phyloP scores from a whole-genome alignment of 2,888 invertebrate genomes.

The Mellilla xanthometata region DNA sequence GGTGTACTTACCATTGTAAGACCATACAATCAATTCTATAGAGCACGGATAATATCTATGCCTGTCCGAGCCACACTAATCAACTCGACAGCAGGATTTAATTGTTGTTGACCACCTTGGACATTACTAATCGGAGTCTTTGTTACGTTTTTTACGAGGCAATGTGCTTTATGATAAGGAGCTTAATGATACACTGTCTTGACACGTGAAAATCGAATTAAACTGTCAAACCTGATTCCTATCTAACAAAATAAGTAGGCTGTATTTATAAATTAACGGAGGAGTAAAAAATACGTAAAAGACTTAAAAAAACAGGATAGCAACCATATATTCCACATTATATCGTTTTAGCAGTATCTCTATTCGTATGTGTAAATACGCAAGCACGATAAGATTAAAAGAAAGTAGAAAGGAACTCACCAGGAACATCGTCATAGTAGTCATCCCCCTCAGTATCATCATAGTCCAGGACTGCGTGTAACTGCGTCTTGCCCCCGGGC shows the following conservation, averaged over 20 bases:
- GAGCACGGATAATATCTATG: conserved; percentile 43
- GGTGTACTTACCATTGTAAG: background rate
- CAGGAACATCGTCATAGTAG: conserved; percentile 85
- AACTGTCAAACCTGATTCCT: no score
- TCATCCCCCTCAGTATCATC: conserved; percentile 70
- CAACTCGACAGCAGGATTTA: conserved; percentile 44
- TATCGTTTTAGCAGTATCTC: no score
- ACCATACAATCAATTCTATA: conserved; percentile 2
- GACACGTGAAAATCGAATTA: no score
- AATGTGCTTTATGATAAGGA: conserved; percentile 19
- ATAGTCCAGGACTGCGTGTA: conserved; percentile 89
- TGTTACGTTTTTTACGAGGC: conserved; percentile 27
- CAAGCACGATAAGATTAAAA: no score
- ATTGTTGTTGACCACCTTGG: conserved; percentile 43
- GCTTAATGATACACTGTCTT: background rate
- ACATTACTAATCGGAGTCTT: conserved; percentile 29
- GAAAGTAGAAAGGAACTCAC: conserved; percentile 36
- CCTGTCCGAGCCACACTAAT: conserved; percentile 30
- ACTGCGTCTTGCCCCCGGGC: conserved; percentile 83
- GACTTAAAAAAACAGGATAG: no score
- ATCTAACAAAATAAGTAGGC: no score
- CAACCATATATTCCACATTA: no score
- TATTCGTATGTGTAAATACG: no score
- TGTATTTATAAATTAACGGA: no score
- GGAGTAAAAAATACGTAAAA: no score